Percentiles rank a stretch among this genome's conserved stretches.
Conservation (phyloP, 2,113 vertebrate species). For the Anoura caudifer region DNA sequence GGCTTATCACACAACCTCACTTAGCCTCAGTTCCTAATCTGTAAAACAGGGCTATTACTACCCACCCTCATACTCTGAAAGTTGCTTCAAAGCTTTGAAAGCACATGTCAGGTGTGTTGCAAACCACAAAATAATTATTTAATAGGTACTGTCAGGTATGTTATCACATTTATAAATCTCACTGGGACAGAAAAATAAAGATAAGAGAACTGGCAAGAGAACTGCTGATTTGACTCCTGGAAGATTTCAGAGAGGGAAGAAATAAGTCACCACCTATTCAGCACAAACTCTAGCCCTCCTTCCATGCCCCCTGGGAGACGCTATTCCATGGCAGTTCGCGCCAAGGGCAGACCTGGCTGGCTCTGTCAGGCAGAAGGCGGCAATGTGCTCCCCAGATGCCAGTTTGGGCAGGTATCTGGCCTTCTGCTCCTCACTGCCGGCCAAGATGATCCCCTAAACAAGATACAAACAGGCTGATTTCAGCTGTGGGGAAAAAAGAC, state of each 20-base stretch:
- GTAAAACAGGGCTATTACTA: background rate
- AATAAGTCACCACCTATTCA: background rate
- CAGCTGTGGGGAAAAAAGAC: background rate
- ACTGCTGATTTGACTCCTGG: background rate
- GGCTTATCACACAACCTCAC: background rate
- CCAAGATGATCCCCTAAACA: constrained; percentile 92
- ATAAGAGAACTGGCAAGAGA: background rate
- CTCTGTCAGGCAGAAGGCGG: constrained; percentile 97
- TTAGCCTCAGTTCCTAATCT: background rate
- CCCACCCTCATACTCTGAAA: background rate
- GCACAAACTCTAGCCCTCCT: too few relatives aligned
- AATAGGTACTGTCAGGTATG: too few relatives aligned
- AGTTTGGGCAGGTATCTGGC: constrained; percentile 92
- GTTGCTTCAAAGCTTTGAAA: background rate
- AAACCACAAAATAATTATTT: background rate
- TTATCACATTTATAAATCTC: background rate
- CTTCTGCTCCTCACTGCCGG: constrained; percentile 95
- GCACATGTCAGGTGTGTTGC: background rate
- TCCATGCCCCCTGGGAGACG: background rate
- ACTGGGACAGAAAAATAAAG: background rate
- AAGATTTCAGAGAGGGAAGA: background rate
- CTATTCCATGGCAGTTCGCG: fast-evolving
- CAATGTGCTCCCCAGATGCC: constrained; percentile 92
- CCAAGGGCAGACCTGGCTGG: constrained; percentile 87
- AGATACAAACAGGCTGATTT: background rate